Conservation (phyloP, 2,113 vertebrate species). For the Jacana jacana region DNA sequence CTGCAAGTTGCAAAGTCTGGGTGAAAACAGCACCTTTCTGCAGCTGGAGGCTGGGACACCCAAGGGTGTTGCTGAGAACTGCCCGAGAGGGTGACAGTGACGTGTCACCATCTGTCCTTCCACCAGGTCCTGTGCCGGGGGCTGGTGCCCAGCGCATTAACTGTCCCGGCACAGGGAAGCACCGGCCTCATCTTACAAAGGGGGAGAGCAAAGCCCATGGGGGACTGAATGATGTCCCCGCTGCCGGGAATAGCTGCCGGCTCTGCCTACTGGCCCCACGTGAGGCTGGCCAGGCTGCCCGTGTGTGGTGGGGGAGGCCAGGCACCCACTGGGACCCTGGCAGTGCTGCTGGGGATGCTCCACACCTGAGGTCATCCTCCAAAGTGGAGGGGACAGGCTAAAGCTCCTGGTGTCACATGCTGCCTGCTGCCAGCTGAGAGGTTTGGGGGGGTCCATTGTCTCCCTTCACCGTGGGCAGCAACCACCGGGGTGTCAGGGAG, state of each 20-base stretch:
- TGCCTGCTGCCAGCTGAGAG: background rate
- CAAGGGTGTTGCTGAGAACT: background rate
- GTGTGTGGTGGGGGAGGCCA: background rate
- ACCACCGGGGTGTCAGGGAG: background rate
- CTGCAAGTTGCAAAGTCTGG: background rate
- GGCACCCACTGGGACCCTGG: background rate
- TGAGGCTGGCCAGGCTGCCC: background rate
- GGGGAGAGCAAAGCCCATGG: background rate
- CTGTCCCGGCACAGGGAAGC: background rate
- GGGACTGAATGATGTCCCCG: background rate
- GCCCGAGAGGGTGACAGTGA: background rate
- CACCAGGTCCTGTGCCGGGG: background rate
- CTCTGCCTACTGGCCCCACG: background rate
- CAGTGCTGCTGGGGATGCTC: background rate
- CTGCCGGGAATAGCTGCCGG: slow-evolving; percentile 37
- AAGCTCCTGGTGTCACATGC: background rate
- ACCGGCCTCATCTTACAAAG: slow-evolving; percentile 30
- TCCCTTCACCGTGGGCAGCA: background rate
- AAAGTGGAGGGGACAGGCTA: background rate
- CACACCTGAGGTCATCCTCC: slow-evolving; percentile 49
- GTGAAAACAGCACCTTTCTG: background rate
- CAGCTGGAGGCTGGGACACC: background rate
- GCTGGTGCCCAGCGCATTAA: slow-evolving; percentile 9
- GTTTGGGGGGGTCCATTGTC: background rate
- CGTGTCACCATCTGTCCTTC: background rate